Evolutionary conservation across 2,113 vertebrate species (phyloP).

Genomic region (Atractosteus spatula): DNA sequence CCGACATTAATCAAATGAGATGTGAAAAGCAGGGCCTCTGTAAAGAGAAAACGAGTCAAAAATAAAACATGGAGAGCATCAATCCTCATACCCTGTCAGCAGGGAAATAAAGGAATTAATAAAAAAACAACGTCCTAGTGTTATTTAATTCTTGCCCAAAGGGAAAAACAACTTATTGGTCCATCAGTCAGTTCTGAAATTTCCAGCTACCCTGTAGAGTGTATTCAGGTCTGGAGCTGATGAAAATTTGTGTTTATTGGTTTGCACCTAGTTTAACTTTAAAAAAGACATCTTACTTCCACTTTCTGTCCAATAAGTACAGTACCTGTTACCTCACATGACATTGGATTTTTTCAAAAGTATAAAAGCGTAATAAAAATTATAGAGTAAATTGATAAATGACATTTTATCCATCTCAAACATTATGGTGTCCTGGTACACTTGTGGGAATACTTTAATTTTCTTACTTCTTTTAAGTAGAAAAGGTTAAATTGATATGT

Average conservation of each 20-base stretch:
- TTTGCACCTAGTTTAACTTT: no score
- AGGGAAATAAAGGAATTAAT: conserved; percentile 4
- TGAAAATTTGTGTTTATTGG: background rate
- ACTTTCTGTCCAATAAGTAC: background rate
- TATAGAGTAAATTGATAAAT: background rate
- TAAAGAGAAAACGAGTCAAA: background rate
- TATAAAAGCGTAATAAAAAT: background rate
- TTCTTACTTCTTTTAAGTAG: no score
- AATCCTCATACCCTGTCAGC: background rate
- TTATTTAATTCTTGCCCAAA: background rate
- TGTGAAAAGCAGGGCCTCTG: background rate
- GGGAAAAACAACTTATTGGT: background rate
- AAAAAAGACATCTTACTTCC: no score
- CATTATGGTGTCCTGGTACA: no score
- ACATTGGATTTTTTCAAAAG: no score
- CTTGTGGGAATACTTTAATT: no score
- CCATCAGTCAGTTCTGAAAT: background rate
- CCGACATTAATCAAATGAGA: background rate
- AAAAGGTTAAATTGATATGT: no score
- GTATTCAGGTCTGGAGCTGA: background rate
- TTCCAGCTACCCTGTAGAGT: background rate
- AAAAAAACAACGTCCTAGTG: background rate
- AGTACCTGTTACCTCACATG: background rate
- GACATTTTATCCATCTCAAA: no score
- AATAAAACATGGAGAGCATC: background rate